Base-by-base conservation (phyloP, 1,140 invertebrate species). In the Hyposmocoma kahamanoa region DNA sequence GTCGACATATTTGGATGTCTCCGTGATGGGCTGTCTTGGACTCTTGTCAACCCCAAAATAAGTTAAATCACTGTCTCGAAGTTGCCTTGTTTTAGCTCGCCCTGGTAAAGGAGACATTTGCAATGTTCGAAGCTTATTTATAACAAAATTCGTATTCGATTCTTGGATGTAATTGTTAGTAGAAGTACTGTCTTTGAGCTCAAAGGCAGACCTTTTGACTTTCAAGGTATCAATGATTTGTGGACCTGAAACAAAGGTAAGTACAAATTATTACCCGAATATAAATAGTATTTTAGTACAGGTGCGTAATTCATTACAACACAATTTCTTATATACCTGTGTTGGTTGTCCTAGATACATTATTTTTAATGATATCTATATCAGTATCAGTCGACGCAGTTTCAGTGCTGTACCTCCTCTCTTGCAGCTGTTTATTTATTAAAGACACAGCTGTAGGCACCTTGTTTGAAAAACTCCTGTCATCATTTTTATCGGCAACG, bases 21-120 rank as follows among this genome's bases (percentile, higher is more conserved):
- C 52, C 42, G 20, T 56, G 8, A 45, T 26, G 22, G 22, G 15
- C 17, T 22, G 22, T 43, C 45, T 49, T 22, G 15, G 24, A 30
- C 34, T 42, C 11, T 69, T 67, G 18, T 65, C 53, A 20, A 85
- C 57, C 21, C 82, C 82, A 49, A 85, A 85, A 53, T 82, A 85
- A 6, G 74, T 73, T 42, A 85, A 57, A 42, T 85, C 82, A 38
- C 65, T 79, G 36, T 72, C 68, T 48, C 73, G 54, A 18, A 85
- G 63, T 70, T 82, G 66, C 49, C 82, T 70, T 19, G 72, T 70
- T 61, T 72, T 83, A 6, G 67, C 38, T 49, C 50, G 73, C 28
- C 42, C 36, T 47, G 38, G 36, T 24, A 56, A 44, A 22, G 68
- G 65, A 11, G 69, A 65, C 24, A 50, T 43, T 42, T 64, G 60